Evolutionary conservation across 1,140 invertebrate genomes (phyloP), one percentile per base, ranked within the genome.

Genomic region (Drosophila baimaii): DNA sequence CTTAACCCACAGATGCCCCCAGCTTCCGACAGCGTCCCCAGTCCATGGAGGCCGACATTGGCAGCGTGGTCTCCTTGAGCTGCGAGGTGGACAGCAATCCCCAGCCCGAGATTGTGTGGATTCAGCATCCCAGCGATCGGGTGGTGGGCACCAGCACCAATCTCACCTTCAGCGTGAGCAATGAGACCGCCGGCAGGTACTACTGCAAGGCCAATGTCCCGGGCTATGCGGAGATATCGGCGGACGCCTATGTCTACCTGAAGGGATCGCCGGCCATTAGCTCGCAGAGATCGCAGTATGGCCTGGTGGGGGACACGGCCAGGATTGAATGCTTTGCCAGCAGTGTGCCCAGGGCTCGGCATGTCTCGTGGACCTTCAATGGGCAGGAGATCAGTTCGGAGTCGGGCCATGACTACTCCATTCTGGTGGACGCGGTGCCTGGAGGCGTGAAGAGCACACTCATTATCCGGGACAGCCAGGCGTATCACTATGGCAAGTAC

Each of bases 401-500:
- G 55, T 93, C 93, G n/a, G 93, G 94, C 43, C 93, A 91, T 91
- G 95, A 95, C 85, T 95, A 95, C 81, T 95, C 94, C 62, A 95
- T 94, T 84, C 93, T 93, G 72, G 95, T 95, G 92, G 95, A 94
- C 64, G 91, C 94, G 2, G 92, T 94, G 56, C 93, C 93, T 2
- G 94, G 94, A 17, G 95, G 95, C 1, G 93, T 94, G 72, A 96
- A 96, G 88, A 97, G 95, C 73, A 96, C 96, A 15, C 93, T 99
- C 35, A 95, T 97, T 65, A 97, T 99, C 57, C 93, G 95, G 46
- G 95, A 97, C 81, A 96, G 97, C 37, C 95, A 95, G 90, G 94
- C 95, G 27, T 95, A 95, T 79, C 97, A 99, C 92, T 99, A 98
- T 92, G 98, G 98, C 27, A 93, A 95, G 75, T 99, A 98, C 93